Evolutionary conservation across 2,888 invertebrate genomes (phyloP), one percentile per base, ranked within the genome.

Genomic region (Spodoptera picta): DNA sequence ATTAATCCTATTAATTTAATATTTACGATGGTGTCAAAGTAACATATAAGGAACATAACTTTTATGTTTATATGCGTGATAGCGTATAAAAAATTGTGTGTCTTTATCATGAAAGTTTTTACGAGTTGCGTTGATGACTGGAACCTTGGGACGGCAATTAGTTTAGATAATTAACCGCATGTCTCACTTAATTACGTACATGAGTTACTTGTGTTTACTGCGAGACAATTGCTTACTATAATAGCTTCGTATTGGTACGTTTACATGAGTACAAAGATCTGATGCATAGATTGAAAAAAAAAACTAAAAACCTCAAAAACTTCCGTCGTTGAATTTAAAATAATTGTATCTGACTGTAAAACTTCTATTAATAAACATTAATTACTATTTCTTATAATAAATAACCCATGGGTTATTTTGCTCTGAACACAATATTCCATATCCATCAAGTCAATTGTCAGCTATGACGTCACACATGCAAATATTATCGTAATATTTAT

Each of bases 61-160:
- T 70, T 67, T 72, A 70, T 61, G 31, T 72, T 61, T 58, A n/a
- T n/a, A n/a, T 51, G 56, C 44, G 55, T 14, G 52, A 57, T 44
- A 42, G 56, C 24, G 50, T 46, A 61, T 66, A 72, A 72, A 70
- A 53, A 66, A 52, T 52, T 44, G n/a, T 23, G 56, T 47, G n/a
- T 48, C 46, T 67, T 68, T 59, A 69, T 66, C 70, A 59, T 64
- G 53, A 54, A 64, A 59, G 41, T 61, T 72, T 73, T 77, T 68
- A 76, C 56, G 65, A 57, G 58, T 42, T 2, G n/a, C 53, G 60
- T 72, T 75, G 60, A 68, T 63, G 36, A 56, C 45, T 50, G 19
- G 23, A 59, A 55, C 65, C 57, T 65, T 47, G 47, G 58, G 24
- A 51, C 50, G 41, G 23, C 52, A 55, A 48, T 65, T 63, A 68